These are phyloP conservation scores for Prosopocoilus inquinatus DNA, from an alignment of 2,888 invertebrate genomes.

Conservation along the genomic window DNA sequence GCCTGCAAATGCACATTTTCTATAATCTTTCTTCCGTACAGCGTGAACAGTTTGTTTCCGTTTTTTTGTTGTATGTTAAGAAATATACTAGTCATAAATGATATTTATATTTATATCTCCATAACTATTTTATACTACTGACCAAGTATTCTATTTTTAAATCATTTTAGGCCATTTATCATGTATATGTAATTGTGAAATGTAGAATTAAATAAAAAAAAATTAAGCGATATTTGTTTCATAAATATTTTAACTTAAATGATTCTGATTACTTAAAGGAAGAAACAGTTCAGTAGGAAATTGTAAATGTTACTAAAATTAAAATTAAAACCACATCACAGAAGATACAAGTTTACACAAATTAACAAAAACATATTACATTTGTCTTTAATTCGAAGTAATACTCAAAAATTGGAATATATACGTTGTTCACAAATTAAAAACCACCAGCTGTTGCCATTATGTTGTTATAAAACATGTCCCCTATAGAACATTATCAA, in stretches of 20 bases:
- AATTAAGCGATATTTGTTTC: neutral
- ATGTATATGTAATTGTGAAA: constrained; percentile 21
- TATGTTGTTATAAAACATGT: too few relatives aligned
- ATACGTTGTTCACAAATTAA: too few relatives aligned
- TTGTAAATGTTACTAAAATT: too few relatives aligned
- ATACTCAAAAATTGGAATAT: too few relatives aligned
- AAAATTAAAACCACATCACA: too few relatives aligned
- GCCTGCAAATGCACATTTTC: neutral
- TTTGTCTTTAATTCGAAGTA: too few relatives aligned
- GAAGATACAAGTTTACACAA: too few relatives aligned
- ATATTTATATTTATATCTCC: constrained; percentile 35
- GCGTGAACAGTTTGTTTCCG: constrained; percentile 14
- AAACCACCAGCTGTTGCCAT: too few relatives aligned
- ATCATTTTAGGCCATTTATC: constrained; percentile 16
- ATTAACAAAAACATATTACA: too few relatives aligned
- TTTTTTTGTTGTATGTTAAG: constrained; percentile 22
- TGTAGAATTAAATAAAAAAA: constrained; percentile 16
- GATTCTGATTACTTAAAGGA: neutral
- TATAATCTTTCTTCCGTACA: neutral
- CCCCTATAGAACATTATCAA: too few relatives aligned
- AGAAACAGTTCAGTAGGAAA: too few relatives aligned
- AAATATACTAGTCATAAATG: constrained; percentile 37
- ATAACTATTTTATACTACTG: constrained; percentile 37
- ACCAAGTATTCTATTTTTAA: constrained; percentile 38
- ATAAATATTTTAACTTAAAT: neutral